Evolutionary conservation across 2,888 invertebrate genomes (phyloP), one percentile per base, ranked within the genome.

Genomic region (Platycnemis pennipes): DNA sequence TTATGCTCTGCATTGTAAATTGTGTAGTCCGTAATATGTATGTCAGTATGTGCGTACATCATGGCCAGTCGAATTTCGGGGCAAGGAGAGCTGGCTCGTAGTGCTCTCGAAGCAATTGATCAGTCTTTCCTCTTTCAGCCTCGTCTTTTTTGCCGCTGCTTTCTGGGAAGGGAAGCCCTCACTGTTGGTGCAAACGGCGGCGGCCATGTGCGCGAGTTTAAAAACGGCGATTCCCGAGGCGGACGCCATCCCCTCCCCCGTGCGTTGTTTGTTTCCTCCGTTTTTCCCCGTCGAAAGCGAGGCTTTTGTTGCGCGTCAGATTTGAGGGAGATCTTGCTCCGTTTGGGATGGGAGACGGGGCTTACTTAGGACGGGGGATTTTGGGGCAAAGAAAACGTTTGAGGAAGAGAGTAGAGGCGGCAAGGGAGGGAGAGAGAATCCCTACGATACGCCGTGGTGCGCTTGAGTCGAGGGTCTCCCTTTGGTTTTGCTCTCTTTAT

Each of bases 121-220:
- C 63, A 63, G 22, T 19, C 63, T 8, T 53, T n/a, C 7, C 63
- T 8, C 26, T 63, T 11, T 56, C 56, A 16, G 8, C 13, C 56
- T 56, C 63, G 63, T 3, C 63, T 26, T n/a, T 63, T 2, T n/a
- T 7, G 0, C 63, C 31, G 37, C 37, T 5, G 11, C 77, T 11
- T 37, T 77, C 77, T n/a, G 26, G n/a, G 63, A 26, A 26, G 53
- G 53, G 8, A 19, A 53, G 53, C 53, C 7, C 8, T 16, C 49
- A 16, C 7, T 11, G 49, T 49, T 7, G 49, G 16, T 16, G 16
- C 8, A 16, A 49, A 49, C 7, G 49, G n/a, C n/a, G 11, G 37
- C 13, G 77, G 77, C 77, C 77, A 77, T 77, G 77, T 77, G 77
- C 2, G 77, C 16, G 69, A 31, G 77, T 77, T 77, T 77, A 77